Percentiles rank a stretch among this genome's conserved stretches.
These are phyloP conservation scores for Squalus acanthias DNA, from an alignment of 2,797 vertebrate genomes.

Conservation along the genomic window DNA sequence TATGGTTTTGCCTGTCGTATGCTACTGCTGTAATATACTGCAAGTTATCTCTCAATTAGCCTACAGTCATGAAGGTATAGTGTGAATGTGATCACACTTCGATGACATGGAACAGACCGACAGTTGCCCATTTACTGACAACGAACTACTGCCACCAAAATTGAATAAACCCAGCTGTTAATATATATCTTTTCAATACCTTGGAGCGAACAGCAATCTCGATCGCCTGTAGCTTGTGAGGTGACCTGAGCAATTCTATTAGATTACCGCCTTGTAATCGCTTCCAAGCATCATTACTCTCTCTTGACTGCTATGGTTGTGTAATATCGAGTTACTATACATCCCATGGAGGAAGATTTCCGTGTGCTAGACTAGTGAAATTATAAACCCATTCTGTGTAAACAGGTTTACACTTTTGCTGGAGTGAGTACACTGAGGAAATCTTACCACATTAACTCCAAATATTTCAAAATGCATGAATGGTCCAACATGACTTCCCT, in stretches of 20 bases:
- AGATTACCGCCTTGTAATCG: background rate
- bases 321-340: too few relatives aligned
- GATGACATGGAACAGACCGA: background rate
- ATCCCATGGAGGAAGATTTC: background rate
- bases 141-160: background rate
- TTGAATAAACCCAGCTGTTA: background rate
- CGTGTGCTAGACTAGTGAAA: background rate
- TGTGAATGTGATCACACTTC: background rate
- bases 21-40: background rate
- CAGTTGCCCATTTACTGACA: background rate
- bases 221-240: background rate
- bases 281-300: background rate
- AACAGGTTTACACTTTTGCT: background rate
- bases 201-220: background rate
- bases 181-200: background rate
- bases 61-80: background rate
- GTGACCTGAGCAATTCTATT: background rate
- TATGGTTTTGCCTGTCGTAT: background rate
- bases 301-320: background rate
- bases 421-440: background rate
- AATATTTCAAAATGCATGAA: background rate
- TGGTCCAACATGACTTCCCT: background rate
- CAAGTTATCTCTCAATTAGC: background rate
- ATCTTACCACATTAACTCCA: background rate
- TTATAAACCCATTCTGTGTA: background rate